Evolutionary conservation across 2,113 vertebrate species (phyloP).

Genomic region (Nannospalax galili): DNA sequence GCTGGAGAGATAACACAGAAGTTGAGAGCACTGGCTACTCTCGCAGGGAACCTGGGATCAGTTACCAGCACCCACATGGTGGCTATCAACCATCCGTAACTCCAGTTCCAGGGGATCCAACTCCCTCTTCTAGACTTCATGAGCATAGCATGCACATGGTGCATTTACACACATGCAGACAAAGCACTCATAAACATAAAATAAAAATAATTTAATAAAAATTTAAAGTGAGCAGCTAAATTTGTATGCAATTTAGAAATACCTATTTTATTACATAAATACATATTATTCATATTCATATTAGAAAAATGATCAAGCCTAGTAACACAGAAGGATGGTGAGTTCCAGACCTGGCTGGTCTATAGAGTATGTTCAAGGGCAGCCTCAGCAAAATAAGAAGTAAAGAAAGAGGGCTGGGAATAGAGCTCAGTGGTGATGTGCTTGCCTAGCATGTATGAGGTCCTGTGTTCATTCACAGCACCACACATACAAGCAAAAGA

Average conservation of each 20-base stretch:
- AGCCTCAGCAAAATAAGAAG: neutral
- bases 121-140: too few species aligned
- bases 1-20: too few species aligned
- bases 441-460: neutral
- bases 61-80: too few species aligned
- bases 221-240: neutral
- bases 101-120: too few species aligned
- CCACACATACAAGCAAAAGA: neutral
- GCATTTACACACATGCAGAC: too few species aligned
- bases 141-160: too few species aligned
- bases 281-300: neutral
- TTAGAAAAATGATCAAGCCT: neutral
- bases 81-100: too few species aligned
- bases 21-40: too few species aligned
- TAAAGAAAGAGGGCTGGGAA: neutral
- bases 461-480: neutral
- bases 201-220: too few species aligned
- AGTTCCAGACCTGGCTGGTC: neutral
- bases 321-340: too few species aligned
- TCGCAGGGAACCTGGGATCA: too few species aligned
- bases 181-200: too few species aligned
- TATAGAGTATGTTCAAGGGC: neutral
- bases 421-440: neutral
- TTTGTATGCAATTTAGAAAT: neutral
- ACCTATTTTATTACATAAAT: neutral